Evolutionary conservation across 37 sponge, comb jelly and placozoan genomes (phyloP), one percentile per base, ranked within the genome.

Genomic region (Lycopodina hypogea): DNA sequence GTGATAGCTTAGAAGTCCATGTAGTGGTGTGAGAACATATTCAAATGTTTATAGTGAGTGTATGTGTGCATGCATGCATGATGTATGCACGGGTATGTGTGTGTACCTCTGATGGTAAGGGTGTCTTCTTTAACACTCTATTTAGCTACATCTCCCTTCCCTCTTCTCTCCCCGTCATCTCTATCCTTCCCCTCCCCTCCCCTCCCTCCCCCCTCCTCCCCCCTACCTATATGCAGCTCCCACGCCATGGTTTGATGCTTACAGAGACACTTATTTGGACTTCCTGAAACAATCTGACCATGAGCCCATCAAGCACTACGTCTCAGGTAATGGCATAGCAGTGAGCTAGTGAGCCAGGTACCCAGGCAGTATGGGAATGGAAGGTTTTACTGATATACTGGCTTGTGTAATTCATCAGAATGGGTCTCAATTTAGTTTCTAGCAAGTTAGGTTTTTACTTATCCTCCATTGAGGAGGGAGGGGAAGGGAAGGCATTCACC

Each of bases 221-320:
- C 1, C 45, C 11, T 24, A 18, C 71, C 4, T 9, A 17, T 9
- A 45, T 71, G 29, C 62, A 57, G 64, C 81, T 30, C 42, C 71
- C 67, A 88, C 92, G 48, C 94, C 92, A 3, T 93, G 99, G 96
- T 98, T 73, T 76, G 96, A 95, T 56, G 72, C 39, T 12, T 98
- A 93, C 76, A 56, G 96, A 32, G 88, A 95, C 34, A 56, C 36
- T 23, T 98, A 76, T 59, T 60, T 93, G 45, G 88, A 93, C 51
- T 72, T 89, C 65, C 64, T 95, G 57, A 81, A 77, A 56, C 78
- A 85, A 23, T 80, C 81, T n/a, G 88, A 90, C 34, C 85, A 90
- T 26, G 94, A 90, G 69, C 76, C 69, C 41, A 63, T 94, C 14
- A 52, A 84, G 9, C 83, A 95, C 56, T 88, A 85, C 23, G 69